Conservation (phyloP, 37 sponge, comb jelly and placozoan genomes). For the Chondrilla cf. caribensis region DNA sequence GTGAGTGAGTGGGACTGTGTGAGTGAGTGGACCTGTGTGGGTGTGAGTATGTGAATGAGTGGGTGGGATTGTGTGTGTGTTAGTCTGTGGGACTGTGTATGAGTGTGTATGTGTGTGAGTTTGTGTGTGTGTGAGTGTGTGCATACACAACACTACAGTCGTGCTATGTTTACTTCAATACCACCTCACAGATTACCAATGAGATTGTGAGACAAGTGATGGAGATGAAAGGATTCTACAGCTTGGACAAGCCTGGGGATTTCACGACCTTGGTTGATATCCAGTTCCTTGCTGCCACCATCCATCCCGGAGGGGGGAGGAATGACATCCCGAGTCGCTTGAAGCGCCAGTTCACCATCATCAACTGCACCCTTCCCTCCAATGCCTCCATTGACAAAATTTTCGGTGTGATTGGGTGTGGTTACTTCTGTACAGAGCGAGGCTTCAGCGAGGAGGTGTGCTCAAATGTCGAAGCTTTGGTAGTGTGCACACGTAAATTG, state of each 20-base stretch:
- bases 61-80: no score
- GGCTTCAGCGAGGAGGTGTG: slow-evolving; percentile 66
- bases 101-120: background rate
- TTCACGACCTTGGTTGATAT: slow-evolving; percentile 96
- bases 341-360: slow-evolving; percentile 91
- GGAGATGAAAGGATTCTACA: slow-evolving; percentile 98
- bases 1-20: background rate
- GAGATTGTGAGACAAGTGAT: slow-evolving; percentile 97
- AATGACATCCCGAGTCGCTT: slow-evolving; percentile 97
- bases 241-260: slow-evolving; percentile 98
- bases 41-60: background rate
- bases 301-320: slow-evolving; percentile 98
- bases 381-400: slow-evolving; percentile 98
- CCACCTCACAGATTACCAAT: slow-evolving; percentile 74
- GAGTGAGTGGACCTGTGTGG: background rate
- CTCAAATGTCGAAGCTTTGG: slow-evolving; percentile 57
- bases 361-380: slow-evolving; percentile 99
- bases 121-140: no score
- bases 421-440: slow-evolving; percentile 89
- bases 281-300: slow-evolving; percentile 98
- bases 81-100: background rate
- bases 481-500: slow-evolving; percentile 78
- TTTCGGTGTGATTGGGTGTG: slow-evolving; percentile 89
- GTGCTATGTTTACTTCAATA: background rate
- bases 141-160: background rate